Base-by-base conservation (phyloP, 2,888 invertebrate genomes). In the Thyatira batis region DNA sequence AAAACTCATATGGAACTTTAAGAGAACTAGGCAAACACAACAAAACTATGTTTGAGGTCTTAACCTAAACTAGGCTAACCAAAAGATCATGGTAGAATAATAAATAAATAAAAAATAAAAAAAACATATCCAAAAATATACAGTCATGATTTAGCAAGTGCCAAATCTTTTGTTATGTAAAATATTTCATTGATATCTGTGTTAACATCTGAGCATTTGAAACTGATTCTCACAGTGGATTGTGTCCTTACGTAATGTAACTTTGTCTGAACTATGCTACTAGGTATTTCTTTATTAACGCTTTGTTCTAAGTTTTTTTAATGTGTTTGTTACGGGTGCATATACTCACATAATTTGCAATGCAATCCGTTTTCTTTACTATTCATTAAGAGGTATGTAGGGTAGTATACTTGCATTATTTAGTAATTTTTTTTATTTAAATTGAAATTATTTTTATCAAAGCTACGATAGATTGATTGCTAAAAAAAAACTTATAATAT, bases 111-210 rank as follows among this genome's bases (percentile, higher is more conserved):
- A n/a, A n/a, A n/a, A n/a, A n/a, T n/a, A n/a, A n/a, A n/a, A n/a
- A n/a, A n/a, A n/a, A n/a, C n/a, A n/a, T n/a, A n/a, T n/a, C n/a
- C n/a, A 8, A 23, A 5, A 13, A n/a, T 3, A 3, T 43, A 17
- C 11, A 3, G 13, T 45, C 1, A 23, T 45, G 1, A 45, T 23
- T 23, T 63, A 54, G 49, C 45, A 55, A 55, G 60, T 57, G 57
- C 55, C 64, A 63, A 71, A 72, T 71, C 67, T 69, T 71, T 77
- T 75, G 71, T 73, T 72, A 63, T 58, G 53, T 49, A 56, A 51
- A 62, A 49, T 54, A 60, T 63, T 65, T 0, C 21, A 46, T 20
- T 23, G 13, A 52, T 63, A 64, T 64, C 57, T 61, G 61, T 55
- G 59, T 54, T 63, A 66, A 49, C 57, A 71, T 70, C 70, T 57